A percentile compares a stretch with the other conserved stretches of the same genome.
These are phyloP conservation scores for Apodemia hepburni DNA, from an alignment of 2,888 invertebrate species.

Conservation along the genomic window DNA sequence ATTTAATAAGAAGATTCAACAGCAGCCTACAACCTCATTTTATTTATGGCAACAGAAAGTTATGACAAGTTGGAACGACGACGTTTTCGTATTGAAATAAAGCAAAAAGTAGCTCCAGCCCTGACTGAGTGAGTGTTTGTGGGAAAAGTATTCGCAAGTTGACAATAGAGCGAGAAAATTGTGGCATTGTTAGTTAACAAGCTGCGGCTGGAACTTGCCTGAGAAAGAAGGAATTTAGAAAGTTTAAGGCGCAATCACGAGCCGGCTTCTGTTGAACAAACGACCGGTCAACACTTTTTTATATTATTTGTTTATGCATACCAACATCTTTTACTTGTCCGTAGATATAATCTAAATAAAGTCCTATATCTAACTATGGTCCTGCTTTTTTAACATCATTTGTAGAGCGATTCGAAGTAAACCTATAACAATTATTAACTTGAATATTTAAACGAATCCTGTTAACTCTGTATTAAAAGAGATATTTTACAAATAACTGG, in stretches of 20 bases:
- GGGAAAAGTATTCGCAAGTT: constrained; percentile 7
- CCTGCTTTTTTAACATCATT: no score
- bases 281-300: neutral
- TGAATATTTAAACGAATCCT: no score
- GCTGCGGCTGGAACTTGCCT: neutral
- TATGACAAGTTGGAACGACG: constrained; percentile 2
- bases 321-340: neutral
- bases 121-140: neutral
- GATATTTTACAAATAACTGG: no score
- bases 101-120: neutral
- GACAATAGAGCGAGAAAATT: constrained; percentile 7
- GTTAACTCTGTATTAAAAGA: no score
- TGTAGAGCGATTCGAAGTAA: no score
- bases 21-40: neutral
- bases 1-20: constrained; percentile 5
- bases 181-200: constrained; percentile 11
- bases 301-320: neutral
- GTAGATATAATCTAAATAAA: no score
- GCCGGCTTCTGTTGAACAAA: neutral
- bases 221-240: neutral
- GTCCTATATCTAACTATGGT: no score
- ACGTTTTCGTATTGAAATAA: neutral
- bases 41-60: neutral
- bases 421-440: no score
- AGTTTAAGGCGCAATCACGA: neutral